Percentiles rank a stretch among this genome's conserved stretches.
phyloP scores from a whole-genome alignment of 2,797 vertebrate species.

The Cephalopachus bancanus region DNA sequence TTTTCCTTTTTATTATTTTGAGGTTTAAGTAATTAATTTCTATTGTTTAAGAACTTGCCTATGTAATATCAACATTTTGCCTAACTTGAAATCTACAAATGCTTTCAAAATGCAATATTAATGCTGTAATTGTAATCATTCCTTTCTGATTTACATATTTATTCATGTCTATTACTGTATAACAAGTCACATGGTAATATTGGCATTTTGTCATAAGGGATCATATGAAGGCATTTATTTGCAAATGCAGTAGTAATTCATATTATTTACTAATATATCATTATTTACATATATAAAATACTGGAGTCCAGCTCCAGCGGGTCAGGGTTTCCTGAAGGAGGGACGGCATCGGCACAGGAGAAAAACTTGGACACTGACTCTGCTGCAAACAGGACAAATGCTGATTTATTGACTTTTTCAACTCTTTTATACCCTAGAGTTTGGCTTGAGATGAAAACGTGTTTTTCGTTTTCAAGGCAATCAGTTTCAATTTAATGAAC shows the following conservation, averaged over 20 bases:
- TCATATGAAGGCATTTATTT: background rate
- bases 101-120: background rate
- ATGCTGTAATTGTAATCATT: background rate
- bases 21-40: background rate
- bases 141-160: background rate
- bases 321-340: too few relatives aligned
- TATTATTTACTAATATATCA: background rate
- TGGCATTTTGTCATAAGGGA: background rate
- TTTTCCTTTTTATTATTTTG: background rate
- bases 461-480: too few relatives aligned
- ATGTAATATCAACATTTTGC: background rate
- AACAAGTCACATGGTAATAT: background rate
- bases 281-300: background rate
- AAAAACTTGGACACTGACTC: too few relatives aligned
- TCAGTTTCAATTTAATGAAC: too few relatives aligned
- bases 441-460: too few relatives aligned
- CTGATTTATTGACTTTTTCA: too few relatives aligned
- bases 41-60: background rate
- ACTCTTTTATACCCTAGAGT: too few relatives aligned
- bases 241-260: background rate
- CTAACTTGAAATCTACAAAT: background rate
- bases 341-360: too few relatives aligned
- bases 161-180: background rate
- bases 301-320: too few relatives aligned
- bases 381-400: too few relatives aligned